These are phyloP conservation scores for Chiridota heheva DNA, from an alignment of 35 echinoderm and acorn worm species.

Conservation along the genomic window DNA sequence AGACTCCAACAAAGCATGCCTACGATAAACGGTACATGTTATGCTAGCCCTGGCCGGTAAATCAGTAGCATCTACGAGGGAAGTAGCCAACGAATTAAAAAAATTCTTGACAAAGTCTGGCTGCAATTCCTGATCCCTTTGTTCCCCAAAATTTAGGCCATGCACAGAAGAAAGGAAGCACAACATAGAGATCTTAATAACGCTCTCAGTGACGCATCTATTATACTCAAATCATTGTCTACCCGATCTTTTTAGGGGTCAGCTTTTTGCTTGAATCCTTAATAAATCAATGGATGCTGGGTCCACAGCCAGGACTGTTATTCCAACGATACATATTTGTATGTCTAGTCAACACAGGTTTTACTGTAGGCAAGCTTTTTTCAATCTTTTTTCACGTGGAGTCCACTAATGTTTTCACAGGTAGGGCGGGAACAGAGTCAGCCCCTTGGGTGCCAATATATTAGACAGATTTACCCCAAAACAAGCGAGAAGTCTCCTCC, in stretches of 20 bases:
- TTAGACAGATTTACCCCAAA: neutral
- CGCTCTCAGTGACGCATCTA: conserved; percentile 1
- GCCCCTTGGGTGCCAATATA: neutral
- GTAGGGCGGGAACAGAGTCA: neutral
- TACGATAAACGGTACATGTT: neutral
- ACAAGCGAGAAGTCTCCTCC: neutral
- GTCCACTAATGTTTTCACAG: neutral
- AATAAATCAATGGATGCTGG: neutral
- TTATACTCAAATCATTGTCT: neutral
- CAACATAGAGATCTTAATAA: too few relatives aligned
- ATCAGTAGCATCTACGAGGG: neutral
- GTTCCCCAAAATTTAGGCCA: neutral
- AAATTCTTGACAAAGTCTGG: neutral
- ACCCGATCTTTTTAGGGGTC: neutral
- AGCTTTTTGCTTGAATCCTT: neutral
- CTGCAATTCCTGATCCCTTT: neutral
- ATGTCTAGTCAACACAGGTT: neutral
- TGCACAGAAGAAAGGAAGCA: neutral
- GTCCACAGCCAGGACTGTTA: neutral
- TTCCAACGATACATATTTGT: neutral
- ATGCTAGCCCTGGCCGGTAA: neutral
- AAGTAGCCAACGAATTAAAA: neutral
- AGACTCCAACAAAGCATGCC: neutral
- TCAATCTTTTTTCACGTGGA: neutral
- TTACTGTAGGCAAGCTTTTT: neutral